phyloP scores from a whole-genome alignment of 64 coral and sea anemone genomes.

The Acropora tenuis region DNA sequence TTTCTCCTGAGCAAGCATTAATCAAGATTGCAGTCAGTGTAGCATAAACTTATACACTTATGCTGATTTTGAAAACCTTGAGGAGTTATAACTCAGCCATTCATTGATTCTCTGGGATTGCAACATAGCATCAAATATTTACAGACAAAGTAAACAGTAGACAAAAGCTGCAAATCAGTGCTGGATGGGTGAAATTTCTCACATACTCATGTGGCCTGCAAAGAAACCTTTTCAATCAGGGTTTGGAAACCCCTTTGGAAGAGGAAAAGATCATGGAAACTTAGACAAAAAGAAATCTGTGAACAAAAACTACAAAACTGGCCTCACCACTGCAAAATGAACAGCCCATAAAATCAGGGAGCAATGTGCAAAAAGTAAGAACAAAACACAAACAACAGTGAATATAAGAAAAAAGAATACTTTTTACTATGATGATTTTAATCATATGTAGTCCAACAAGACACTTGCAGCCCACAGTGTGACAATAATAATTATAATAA shows the following conservation, averaged over 20 bases:
- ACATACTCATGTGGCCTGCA: not conserved
- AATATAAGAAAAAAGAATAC: no score
- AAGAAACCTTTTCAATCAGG: not conserved
- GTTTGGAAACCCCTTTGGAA: not conserved
- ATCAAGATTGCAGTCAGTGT: not conserved
- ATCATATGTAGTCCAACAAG: not conserved
- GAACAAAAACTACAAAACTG: not conserved
- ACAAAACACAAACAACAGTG: no score
- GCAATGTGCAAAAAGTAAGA: not conserved
- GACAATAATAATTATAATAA: no score
- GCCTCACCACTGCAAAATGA: not conserved
- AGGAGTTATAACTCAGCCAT: not conserved
- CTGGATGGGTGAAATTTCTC: not conserved
- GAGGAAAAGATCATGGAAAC: not conserved
- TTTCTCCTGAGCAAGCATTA: no score
- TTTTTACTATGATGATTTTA: not conserved
- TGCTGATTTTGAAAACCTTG: not conserved
- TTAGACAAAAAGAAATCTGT: not conserved
- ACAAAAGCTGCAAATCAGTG: constrained; percentile 2
- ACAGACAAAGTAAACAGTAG: not conserved
- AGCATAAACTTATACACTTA: not conserved
- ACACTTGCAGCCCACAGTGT: not conserved
- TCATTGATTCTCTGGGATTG: not conserved
- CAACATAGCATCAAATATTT: not conserved
- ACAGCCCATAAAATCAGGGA: not conserved